phyloP scores from a whole-genome alignment of 2,113 vertebrate genomes.

The Pelvicachromis taeniatus region DNA sequence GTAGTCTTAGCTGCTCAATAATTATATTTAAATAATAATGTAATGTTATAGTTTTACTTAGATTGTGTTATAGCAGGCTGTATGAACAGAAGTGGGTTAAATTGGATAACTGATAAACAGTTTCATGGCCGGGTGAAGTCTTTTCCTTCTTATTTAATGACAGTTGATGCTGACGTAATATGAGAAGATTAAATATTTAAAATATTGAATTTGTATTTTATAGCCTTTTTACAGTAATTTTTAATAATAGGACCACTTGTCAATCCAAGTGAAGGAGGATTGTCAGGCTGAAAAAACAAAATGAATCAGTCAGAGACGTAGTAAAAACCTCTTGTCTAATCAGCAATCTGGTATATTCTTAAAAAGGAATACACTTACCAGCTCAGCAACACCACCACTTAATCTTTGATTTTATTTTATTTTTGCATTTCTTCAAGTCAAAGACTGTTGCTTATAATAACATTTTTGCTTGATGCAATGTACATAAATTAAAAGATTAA shows the following conservation, averaged over 20 bases:
- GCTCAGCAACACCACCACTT: not conserved
- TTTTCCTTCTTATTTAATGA: not conserved
- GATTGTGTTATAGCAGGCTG: accelerated
- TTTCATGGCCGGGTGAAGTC: not conserved
- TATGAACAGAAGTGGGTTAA: not conserved
- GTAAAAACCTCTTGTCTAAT: not conserved
- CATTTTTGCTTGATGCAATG: no score
- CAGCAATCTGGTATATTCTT: accelerated
- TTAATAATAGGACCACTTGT: accelerated
- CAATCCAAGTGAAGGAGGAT: not conserved
- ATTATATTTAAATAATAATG: not conserved
- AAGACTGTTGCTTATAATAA: no score
- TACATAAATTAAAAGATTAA: no score
- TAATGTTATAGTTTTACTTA: not conserved
- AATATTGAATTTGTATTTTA: not conserved
- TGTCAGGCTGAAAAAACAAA: not conserved
- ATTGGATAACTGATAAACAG: not conserved
- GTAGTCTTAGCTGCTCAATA: not conserved
- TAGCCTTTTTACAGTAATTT: not conserved
- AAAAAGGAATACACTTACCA: not conserved
- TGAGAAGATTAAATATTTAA: not conserved
- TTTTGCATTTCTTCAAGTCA: no score
- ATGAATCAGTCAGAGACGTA: not conserved
- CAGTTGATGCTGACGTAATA: not conserved
- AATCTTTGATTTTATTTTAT: no score